Base-by-base conservation (phyloP, 2,888 invertebrate species). In the Spodoptera picta region DNA sequence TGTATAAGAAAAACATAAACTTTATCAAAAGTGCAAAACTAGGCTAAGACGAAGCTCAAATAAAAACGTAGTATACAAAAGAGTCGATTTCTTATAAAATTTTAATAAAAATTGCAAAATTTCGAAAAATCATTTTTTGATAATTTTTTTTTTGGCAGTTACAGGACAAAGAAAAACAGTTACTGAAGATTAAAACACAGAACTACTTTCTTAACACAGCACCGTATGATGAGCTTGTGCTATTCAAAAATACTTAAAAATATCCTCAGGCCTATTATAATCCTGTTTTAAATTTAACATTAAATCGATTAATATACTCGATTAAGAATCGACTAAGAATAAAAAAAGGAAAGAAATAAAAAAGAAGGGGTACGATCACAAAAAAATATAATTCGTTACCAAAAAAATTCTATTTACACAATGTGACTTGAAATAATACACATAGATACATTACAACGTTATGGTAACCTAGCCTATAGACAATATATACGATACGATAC, bases 311-410 rank as follows among this genome's bases (percentile, higher is more conserved):
- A 66, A 47, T 57, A 74, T 54, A 70, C 45, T 43, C 71, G 64
- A 71, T 46, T 52, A 58, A 67, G 58, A 3, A 57, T 72, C 47
- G 65, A 61, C 53, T 63, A 69, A 64, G 36, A 58, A 51, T 24
- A 45, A 63, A 60, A 69, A 67, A 65, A 66, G 65, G 72, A 57
- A 61, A 61, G 71, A 76, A 87, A 81, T 71, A 77, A 85, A 70
- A 86, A 80, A 6, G 77, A 78, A 80, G 80, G 77, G 69, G 79
- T 85, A 86, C 83, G 87, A 89, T 91, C 92, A 92, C 92, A 92
- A 93, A 92, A 89, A 90, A 91, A 92, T 93, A 92, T 93, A 93
- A 92, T 92, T 93, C 87, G 87, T 87, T 90, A 89, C 84, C 84
- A 91, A 87, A 87, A 36, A 83, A 83, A 87, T 80, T 82, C 84